These are phyloP conservation scores for Eupithecia centaureata DNA, from an alignment of 2,888 invertebrate genomes.

Conservation along the genomic window DNA sequence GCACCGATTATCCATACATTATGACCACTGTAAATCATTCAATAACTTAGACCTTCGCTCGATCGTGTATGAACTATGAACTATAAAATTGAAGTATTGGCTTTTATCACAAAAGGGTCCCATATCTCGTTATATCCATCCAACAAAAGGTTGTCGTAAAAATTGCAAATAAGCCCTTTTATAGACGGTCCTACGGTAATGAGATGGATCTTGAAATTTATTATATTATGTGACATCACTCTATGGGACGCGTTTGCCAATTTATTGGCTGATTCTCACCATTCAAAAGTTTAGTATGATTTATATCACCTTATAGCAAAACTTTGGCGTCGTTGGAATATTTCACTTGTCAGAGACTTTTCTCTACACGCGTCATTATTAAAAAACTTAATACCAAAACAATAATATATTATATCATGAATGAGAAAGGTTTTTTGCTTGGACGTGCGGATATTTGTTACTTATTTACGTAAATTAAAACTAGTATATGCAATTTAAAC, in stretches of 20 bases:
- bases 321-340: not conserved
- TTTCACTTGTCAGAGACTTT: not conserved
- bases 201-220: slow-evolving; percentile 60
- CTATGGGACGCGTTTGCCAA: slow-evolving; percentile 44
- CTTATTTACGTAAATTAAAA: no score
- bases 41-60: slow-evolving; percentile 69
- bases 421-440: no score
- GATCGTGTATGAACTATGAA: slow-evolving; percentile 74
- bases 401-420: no score
- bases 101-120: slow-evolving; percentile 67
- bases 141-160: slow-evolving; percentile 75
- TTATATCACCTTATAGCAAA: slow-evolving; percentile 1
- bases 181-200: slow-evolving; percentile 59
- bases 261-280: slow-evolving; percentile 39
- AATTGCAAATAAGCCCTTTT: slow-evolving; percentile 76
- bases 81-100: slow-evolving; percentile 81
- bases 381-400: no score
- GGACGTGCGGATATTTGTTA: no score
- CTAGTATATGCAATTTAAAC: no score
- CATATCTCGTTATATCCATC: slow-evolving; percentile 67
- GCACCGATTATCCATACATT: slow-evolving; percentile 77
- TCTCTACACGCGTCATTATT: not conserved
- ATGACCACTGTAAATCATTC: slow-evolving; percentile 77
- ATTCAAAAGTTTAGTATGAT: slow-evolving; percentile 5
- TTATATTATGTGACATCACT: slow-evolving; percentile 46